A percentile compares a stretch with the other conserved stretches of the same genome.
Conservation (phyloP, 2,113 vertebrate species). For the Glaucidium brasilianum region DNA sequence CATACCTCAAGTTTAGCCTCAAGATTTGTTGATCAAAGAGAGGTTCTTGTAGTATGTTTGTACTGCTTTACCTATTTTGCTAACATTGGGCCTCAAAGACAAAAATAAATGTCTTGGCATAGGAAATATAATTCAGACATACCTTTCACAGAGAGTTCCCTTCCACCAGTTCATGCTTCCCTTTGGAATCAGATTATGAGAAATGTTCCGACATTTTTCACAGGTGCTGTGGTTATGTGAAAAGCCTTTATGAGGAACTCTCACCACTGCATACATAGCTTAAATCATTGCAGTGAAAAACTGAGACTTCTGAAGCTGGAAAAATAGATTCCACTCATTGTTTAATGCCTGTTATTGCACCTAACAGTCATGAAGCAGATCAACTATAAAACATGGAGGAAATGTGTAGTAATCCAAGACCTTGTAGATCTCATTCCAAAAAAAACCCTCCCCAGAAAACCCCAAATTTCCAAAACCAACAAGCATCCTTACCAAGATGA, state of each 20-base stretch:
- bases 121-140: neutral
- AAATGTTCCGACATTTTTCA: neutral
- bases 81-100: neutral
- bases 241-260: neutral
- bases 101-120: neutral
- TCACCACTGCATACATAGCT: neutral
- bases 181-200: neutral
- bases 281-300: neutral
- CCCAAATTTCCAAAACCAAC: neutral
- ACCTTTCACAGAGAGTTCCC: neutral
- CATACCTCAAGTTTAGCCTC: neutral
- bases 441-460: neutral
- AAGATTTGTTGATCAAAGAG: neutral
- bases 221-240: neutral
- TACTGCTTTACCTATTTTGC: neutral
- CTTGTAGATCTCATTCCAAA: neutral
- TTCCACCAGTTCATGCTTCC: neutral
- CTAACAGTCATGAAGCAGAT: neutral
- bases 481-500: neutral
- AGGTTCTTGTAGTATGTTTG: neutral
- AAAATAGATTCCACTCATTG: neutral
- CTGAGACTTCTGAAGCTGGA: neutral
- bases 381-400: neutral
- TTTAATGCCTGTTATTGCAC: neutral
- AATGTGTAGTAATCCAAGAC: neutral